Evolutionary conservation across 2,888 invertebrate species (phyloP).

Genomic region (Miltochrista miniata): DNA sequence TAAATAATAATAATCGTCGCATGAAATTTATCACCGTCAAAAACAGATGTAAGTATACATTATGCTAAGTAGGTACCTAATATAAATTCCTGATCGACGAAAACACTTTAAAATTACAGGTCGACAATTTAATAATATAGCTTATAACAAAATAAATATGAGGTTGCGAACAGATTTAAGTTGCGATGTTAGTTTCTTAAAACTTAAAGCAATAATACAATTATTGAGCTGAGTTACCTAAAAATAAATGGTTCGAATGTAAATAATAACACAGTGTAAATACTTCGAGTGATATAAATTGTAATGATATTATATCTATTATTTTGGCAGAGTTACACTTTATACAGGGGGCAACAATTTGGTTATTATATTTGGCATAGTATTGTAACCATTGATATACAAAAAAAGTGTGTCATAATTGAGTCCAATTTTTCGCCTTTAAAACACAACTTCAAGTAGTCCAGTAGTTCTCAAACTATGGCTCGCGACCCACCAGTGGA

Average conservation of each 20-base stretch:
- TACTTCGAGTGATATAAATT: conserved; percentile 7
- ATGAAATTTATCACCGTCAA: conserved; percentile 16
- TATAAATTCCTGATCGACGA: conserved; percentile 10
- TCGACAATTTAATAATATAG: conserved; percentile 1
- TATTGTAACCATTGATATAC: conserved; percentile 24
- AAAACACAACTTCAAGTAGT: too few relatives aligned
- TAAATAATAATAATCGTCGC: conserved; percentile 19
- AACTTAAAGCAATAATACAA: conserved; percentile 22
- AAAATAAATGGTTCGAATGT: conserved; percentile 21
- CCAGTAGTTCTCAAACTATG: too few relatives aligned
- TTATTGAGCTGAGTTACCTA: conserved; percentile 28
- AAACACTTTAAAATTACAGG: conserved; percentile 4
- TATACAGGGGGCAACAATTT: conserved; percentile 45
- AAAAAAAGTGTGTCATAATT: background rate
- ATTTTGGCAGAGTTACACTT: conserved; percentile 43
- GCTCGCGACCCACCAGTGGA: too few relatives aligned
- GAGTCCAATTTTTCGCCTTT: too few relatives aligned
- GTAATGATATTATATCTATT: conserved; percentile 27
- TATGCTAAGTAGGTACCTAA: background rate
- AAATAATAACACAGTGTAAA: conserved; percentile 13
- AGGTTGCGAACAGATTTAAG: too few relatives aligned
- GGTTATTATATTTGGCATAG: conserved; percentile 49
- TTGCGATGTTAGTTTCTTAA: too few relatives aligned
- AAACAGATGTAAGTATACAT: background rate
- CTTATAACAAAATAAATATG: background rate